Conservation (phyloP, 1,140 invertebrate genomes). For the Ceratina australensis region DNA sequence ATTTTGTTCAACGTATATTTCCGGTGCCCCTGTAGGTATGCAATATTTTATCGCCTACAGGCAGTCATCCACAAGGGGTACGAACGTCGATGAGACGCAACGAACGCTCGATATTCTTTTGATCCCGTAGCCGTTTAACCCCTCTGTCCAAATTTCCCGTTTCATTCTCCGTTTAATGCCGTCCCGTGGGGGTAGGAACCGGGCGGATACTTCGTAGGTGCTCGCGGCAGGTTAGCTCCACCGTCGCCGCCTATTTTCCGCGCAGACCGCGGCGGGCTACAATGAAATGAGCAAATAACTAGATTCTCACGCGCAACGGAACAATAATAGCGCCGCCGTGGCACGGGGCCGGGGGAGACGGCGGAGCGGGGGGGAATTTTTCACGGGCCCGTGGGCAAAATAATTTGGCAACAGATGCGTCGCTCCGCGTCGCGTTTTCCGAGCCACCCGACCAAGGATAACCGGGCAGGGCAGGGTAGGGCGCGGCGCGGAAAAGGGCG, state of each 20-base stretch:
- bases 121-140: neutral
- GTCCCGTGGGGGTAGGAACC: neutral
- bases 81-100: neutral
- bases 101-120: slow-evolving; percentile 5
- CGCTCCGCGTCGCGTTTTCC: slow-evolving; percentile 72
- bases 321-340: slow-evolving; percentile 74
- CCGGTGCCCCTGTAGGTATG: too few relatives aligned
- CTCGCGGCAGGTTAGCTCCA: slow-evolving; percentile 39
- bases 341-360: too few relatives aligned
- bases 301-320: slow-evolving; percentile 75
- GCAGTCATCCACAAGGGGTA: neutral
- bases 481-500: slow-evolving; percentile 54
- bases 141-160: neutral
- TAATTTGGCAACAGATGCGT: slow-evolving; percentile 80
- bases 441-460: slow-evolving; percentile 77
- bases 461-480: slow-evolving; percentile 58
- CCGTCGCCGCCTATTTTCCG: slow-evolving; percentile 54
- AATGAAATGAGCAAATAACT: slow-evolving; percentile 76
- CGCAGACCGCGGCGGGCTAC: slow-evolving; percentile 48
- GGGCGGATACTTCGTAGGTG: slow-evolving; percentile 10
- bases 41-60: neutral
- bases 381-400: slow-evolving; percentile 79
- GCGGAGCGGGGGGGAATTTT: slow-evolving; percentile 77
- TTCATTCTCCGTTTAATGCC: neutral
- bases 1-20: too few relatives aligned